Evolutionary conservation across 2,888 invertebrate species (phyloP).

Genomic region (Acanthosepion lycidas): DNA sequence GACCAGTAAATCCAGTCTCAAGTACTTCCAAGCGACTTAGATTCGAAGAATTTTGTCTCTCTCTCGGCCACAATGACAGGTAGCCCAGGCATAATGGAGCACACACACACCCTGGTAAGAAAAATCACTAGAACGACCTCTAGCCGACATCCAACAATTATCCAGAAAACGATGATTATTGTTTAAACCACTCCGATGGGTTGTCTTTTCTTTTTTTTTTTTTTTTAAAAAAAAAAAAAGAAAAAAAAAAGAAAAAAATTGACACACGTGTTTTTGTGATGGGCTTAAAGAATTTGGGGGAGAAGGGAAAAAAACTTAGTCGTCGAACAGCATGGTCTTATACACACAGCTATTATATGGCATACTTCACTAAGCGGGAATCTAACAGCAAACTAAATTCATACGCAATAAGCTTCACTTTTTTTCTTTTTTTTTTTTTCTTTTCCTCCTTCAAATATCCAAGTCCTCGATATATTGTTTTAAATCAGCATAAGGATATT

Average conservation of each 20-base stretch:
- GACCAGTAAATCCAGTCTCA: constrained; percentile 57
- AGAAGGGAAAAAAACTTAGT: constrained; percentile 64
- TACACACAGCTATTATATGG: constrained; percentile 73
- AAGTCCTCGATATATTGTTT: constrained; percentile 40
- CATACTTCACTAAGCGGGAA: constrained; percentile 75
- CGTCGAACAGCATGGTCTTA: constrained; percentile 74
- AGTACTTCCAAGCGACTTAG: constrained; percentile 53
- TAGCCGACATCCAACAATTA: constrained; percentile 49
- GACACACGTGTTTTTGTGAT: constrained; percentile 66
- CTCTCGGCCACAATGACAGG: constrained; percentile 64
- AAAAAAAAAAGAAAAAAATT: constrained; percentile 52
- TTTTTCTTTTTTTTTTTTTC: neutral
- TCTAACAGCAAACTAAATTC: constrained; percentile 69
- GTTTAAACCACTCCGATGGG: constrained; percentile 50
- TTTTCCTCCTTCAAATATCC: neutral
- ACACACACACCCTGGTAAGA: constrained; percentile 59
- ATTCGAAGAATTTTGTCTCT: constrained; percentile 56
- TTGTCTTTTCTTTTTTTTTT: constrained; percentile 40
- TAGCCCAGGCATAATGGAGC: constrained; percentile 64
- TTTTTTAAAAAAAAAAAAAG: neutral
- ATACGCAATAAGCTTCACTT: constrained; percentile 65
- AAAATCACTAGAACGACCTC: constrained; percentile 54
- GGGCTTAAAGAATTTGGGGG: constrained; percentile 61
- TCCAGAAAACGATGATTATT: constrained; percentile 11
- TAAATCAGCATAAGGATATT: constrained; percentile 35